Evolutionary conservation across 2,113 vertebrate species (phyloP), one percentile per base, ranked within the genome.

Genomic region (Labeo catla): DNA sequence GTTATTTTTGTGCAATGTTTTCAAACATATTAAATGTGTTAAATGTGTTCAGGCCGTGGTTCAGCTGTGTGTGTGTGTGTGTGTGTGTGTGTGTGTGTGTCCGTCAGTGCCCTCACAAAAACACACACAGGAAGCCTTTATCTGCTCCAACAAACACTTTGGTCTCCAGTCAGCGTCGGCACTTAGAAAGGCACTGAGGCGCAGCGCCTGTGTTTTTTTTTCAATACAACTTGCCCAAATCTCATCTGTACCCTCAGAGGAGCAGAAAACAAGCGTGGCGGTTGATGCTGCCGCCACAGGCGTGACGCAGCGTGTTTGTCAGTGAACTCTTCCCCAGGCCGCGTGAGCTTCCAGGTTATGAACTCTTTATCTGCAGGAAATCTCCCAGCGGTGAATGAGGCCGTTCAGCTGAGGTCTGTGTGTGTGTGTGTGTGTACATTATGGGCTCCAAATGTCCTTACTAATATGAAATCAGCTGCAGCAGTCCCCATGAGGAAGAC

Each of bases 341-440:
- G 39, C 10, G 74, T 52, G 12, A 23, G 28, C n/a, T 54, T 57
- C 74, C 76, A 78, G 76, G 50, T 57, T 21, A 57, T 78, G 28
- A 78, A 57, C 76, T 78, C 16, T 19, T 34, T 78, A 78, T 78
- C 76, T 78, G 15, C 76, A 57, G 50, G 50, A 78, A 39, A 78
- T 78, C 76, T 52, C 23, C 13, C 50, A 2, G 50, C 4, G 8
- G 1, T 78, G 23, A 78, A 77, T 77, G 76, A 77, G 49, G 12
- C 76, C 23, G 9, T 36, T 78, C 76, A 39, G 57, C 34, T 39
- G 16, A 78, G 9, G 43, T 21, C 19, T 49, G 49, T 12, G 11
- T 50, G 73, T 23, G 76, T 49, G 49, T 12, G 11, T 50, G 73
- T 23, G 76, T 73, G 52, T 84, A 52, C 50, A 52, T 15, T 52